Evolutionary conservation across 1,140 invertebrate species (phyloP), one percentile per base, ranked within the genome.

Genomic region (Caenorhabditis briggsae): DNA sequence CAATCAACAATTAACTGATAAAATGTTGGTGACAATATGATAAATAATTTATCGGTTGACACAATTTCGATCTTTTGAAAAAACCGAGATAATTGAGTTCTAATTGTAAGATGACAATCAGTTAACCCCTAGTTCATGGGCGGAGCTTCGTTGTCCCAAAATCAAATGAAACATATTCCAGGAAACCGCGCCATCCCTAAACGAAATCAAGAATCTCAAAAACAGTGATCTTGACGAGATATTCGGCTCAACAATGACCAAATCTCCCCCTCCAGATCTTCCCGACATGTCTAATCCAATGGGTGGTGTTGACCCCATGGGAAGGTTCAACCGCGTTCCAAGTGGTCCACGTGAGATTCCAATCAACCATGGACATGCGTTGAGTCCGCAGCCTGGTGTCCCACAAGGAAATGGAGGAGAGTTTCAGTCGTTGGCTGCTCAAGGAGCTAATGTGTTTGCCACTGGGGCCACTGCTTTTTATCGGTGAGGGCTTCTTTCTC

Each of bases 371-470:
- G 70, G 70, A 11, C 70, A 78, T n/a, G 70, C 70, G 18, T 50
- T 78, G n/a, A 78, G 70, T n/a, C 70, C 70, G 0, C 70, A 78
- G 23, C 70, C 70, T 5, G 12, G 9, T 2, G 12, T 9, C 1
- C 11, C 9, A 12, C 70, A 23, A 2, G 43, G 20, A 23, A 23
- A 50, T n/a, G 46, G 46, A 50, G 70, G 70, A 48, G 70, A 78
- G 20, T 50, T 78, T 53, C 70, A 78, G 46, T 43, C 25, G 2
- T 23, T 78, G n/a, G 70, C 70, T 16, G 70, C 70, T 20, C 70
- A 78, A 23, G 84, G 84, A 74, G 84, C 84, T 2, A 85, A 85
- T 74, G 84, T 85, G 6, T 85, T 85, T 65, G 84, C 84, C 2
- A 85, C 84, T 7, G 84, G 84, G 8, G 84, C 84, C 2, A 85